These are phyloP conservation scores for Silurus glanis DNA, from an alignment of 2,113 vertebrate species.

Conservation along the genomic window DNA sequence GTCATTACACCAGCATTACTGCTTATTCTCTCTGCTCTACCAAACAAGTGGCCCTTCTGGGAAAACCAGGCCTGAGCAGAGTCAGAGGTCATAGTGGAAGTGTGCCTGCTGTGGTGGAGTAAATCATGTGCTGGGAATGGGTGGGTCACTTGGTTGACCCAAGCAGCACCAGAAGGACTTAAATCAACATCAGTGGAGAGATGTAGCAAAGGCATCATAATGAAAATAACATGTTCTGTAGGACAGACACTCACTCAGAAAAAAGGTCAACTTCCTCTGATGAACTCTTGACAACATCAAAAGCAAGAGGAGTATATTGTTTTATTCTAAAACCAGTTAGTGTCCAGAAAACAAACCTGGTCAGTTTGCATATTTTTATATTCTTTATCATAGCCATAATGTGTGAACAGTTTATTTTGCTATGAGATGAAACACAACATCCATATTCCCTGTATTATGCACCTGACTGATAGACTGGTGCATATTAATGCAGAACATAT, in stretches of 20 bases:
- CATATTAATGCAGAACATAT: neutral
- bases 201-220: constrained; percentile 54
- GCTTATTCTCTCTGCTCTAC: constrained; percentile 44
- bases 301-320: neutral
- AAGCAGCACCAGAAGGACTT: constrained; percentile 55
- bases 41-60: constrained; percentile 56
- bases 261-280: constrained; percentile 26
- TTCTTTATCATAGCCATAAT: neutral
- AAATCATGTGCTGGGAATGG: constrained; percentile 58
- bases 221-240: constrained; percentile 59
- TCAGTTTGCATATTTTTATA: neutral
- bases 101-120: constrained; percentile 55
- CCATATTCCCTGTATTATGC: neutral
- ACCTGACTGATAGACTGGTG: neutral
- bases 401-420: neutral
- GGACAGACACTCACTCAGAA: constrained; percentile 29
- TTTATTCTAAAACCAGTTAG: neutral
- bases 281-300: constrained; percentile 21
- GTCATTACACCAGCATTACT: constrained; percentile 48
- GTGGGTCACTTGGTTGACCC: constrained; percentile 57
- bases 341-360: too few relatives aligned
- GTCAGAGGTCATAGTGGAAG: constrained; percentile 52
- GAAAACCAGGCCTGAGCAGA: constrained; percentile 41
- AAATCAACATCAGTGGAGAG: constrained; percentile 64
- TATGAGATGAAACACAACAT: neutral